Evolutionary conservation across 2,888 invertebrate genomes (phyloP).

Genomic region (Octodonta nipae): DNA sequence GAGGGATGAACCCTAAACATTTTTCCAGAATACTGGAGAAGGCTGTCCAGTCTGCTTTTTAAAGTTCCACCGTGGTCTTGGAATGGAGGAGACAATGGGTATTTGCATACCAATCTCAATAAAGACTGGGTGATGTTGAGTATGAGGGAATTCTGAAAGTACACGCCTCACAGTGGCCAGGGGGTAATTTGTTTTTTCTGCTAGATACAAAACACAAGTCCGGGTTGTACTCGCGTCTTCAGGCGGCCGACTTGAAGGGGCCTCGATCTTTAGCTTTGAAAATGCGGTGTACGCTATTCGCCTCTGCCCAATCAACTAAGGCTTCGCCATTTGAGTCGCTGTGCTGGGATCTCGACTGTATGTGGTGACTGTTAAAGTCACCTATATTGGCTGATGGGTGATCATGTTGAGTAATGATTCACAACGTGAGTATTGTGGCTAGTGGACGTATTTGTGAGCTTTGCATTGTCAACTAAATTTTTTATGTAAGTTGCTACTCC

Average conservation of each 20-base stretch:
- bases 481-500: neutral
- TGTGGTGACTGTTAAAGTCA: constrained; percentile 1
- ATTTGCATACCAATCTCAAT: constrained; percentile 9
- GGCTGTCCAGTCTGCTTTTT: constrained; percentile 8
- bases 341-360: neutral
- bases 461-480: neutral
- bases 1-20: constrained; percentile 7
- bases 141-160: constrained; percentile 8
- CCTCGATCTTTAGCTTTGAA: constrained; percentile 13
- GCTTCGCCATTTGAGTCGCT: neutral
- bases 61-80: constrained; percentile 11
- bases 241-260: constrained; percentile 13
- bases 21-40: constrained; percentile 8
- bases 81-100: constrained; percentile 7
- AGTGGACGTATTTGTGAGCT: too few relatives aligned
- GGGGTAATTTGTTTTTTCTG: constrained; percentile 1
- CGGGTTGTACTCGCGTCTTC: constrained; percentile 11
- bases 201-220: constrained; percentile 10
- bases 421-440: too few relatives aligned
- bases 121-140: constrained; percentile 11
- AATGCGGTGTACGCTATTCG: constrained; percentile 7
- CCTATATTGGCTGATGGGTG: neutral
- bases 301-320: constrained; percentile 9
- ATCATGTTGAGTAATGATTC: too few relatives aligned
- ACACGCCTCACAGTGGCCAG: neutral